Evolutionary conservation across 2,888 invertebrate genomes (phyloP), one percentile per base, ranked within the genome.

Genomic region (Sesia bembeciformis): DNA sequence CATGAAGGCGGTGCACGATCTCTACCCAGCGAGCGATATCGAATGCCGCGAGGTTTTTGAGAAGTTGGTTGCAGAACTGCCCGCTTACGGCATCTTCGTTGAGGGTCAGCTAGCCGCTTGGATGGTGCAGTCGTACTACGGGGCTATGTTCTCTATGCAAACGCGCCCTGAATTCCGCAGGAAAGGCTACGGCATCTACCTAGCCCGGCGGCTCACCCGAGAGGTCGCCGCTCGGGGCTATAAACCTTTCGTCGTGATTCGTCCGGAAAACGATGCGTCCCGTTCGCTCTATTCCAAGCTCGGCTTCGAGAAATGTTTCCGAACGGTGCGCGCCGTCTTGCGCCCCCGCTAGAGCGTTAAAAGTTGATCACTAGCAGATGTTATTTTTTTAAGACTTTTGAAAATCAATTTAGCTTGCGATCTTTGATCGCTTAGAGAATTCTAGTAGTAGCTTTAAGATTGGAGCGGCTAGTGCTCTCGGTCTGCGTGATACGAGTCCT

Each of bases 131-230:
- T 95, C 95, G 38, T 96, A 96, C 83, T 96, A 96, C 81, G 96
- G 96, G 39, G 96, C 96, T 59, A 96, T 96, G 96, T 96, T 96
- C 88, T 96, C 96, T 53, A 96, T 96, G 96, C 96, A 96, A 84
- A 96, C 96, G 56, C 92, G 93, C 70, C 94, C 94, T 53, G 93
- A 94, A 78, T 93, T 92, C 80, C 91, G 94, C 60, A 90, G 92
- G 66, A 93, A 94, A 85, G 94, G 94, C 74, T 94, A 93, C 81
- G 95, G 95, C 63, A 93, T 94, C 62, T 93, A 93, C 70, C 88
- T 95, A 64, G 95, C 95, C 56, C 91, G 92, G 68, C 91, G 91
- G 58, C 89, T 93, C 60, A 93, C 93, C 55, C 89, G 91, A 68
- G 91, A 91, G 65, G 93, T 94, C 52, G 91, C 92, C 50, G 92